Evolutionary conservation across 2,888 invertebrate genomes (phyloP).

Genomic region (Patella ulyssiponensis): DNA sequence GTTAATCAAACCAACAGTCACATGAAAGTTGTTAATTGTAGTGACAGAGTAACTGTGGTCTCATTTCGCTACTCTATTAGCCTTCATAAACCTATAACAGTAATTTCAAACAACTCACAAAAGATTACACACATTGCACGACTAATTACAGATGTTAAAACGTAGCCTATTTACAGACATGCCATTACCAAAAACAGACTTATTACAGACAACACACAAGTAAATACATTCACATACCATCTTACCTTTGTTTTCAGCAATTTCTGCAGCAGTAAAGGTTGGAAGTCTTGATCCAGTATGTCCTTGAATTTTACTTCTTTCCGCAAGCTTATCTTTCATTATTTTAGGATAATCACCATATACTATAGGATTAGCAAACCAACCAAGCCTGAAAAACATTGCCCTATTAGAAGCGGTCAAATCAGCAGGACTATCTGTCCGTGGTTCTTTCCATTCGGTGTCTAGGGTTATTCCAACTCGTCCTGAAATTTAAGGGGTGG

Average conservation of each 20-base stretch:
- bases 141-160: too few species aligned
- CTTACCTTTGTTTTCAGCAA: slow-evolving; percentile 41
- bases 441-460: slow-evolving; percentile 45
- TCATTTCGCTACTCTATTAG: too few species aligned
- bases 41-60: too few species aligned
- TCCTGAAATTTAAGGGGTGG: slow-evolving; percentile 21
- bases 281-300: slow-evolving; percentile 38
- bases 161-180: too few species aligned
- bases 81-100: too few species aligned
- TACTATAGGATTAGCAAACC: slow-evolving; percentile 58
- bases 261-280: slow-evolving; percentile 42
- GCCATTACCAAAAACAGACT: too few species aligned
- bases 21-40: too few species aligned
- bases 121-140: too few species aligned
- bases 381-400: slow-evolving; percentile 50
- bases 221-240: too few species aligned
- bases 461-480: slow-evolving; percentile 37
- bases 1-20: too few species aligned
- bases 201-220: too few species aligned
- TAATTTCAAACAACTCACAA: too few species aligned
- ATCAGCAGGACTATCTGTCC: slow-evolving; percentile 33
- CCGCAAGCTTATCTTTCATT: slow-evolving; percentile 47
- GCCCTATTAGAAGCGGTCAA: slow-evolving; percentile 43
- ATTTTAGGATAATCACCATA: slow-evolving; percentile 73
- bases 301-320: slow-evolving; percentile 60